Percentiles rank a stretch among this genome's conserved stretches.
Conservation (phyloP, 2,113 vertebrate genomes). For the Bujurquina vittata region DNA sequence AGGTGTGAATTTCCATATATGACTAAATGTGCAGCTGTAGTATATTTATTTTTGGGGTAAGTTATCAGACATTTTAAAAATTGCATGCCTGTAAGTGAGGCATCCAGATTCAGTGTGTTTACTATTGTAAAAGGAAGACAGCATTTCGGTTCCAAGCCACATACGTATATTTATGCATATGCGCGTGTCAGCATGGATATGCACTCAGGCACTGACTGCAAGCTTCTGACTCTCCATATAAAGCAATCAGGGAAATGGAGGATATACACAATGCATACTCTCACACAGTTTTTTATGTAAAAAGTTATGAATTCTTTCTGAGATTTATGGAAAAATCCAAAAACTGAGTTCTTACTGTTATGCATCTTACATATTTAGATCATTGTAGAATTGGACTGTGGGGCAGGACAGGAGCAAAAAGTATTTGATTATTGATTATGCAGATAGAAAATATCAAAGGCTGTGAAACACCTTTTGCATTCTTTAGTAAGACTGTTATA, state of each 20-base stretch:
- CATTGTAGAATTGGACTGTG: background rate
- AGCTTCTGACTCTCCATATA: background rate
- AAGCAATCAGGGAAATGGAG: background rate
- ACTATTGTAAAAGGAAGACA: background rate
- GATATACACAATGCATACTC: background rate
- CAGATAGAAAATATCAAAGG: background rate
- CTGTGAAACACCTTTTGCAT: background rate
- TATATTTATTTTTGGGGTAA: slow-evolving; percentile 44
- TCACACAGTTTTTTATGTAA: background rate
- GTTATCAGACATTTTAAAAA: background rate
- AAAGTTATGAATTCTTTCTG: background rate
- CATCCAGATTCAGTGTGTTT: background rate
- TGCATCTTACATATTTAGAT: background rate
- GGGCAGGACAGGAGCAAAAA: background rate
- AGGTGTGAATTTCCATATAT: slow-evolving; percentile 35
- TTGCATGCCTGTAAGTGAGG: no score
- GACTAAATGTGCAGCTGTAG: background rate
- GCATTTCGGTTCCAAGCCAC: background rate
- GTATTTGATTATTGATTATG: background rate
- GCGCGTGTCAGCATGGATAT: background rate
- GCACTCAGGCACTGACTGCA: background rate
- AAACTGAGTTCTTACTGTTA: background rate
- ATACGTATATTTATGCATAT: background rate
- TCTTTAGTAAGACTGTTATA: background rate
- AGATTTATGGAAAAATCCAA: no score